Conservation (phyloP, 2,113 vertebrate species). For the Madoqua kirkii region DNA sequence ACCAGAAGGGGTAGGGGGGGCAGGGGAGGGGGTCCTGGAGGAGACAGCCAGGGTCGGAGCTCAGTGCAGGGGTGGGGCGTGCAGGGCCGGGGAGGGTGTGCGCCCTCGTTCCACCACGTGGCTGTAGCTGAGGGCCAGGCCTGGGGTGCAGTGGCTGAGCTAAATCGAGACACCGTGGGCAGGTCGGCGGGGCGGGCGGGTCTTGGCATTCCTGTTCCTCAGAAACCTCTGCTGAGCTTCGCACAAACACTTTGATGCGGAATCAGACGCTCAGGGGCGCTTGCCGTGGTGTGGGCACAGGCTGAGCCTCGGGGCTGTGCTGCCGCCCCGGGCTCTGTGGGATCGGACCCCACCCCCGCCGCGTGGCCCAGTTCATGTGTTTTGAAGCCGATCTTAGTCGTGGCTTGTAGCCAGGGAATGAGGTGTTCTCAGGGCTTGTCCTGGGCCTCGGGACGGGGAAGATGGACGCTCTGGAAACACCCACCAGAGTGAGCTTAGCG, state of each 20-base stretch:
- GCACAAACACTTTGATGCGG: not conserved
- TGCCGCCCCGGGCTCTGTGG: accelerated
- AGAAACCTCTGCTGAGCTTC: not conserved
- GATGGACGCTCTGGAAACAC: not conserved
- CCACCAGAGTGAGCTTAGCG: not conserved
- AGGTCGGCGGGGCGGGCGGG: accelerated
- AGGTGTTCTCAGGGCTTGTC: not conserved
- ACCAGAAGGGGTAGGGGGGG: not conserved
- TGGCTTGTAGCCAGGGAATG: no score
- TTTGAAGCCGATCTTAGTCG: not conserved
- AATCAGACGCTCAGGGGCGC: not conserved
- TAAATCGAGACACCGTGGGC: accelerated
- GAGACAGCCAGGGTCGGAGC: not conserved
- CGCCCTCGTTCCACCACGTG: accelerated
- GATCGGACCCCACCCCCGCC: accelerated
- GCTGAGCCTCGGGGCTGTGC: not conserved
- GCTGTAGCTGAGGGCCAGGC: not conserved
- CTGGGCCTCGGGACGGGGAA: not conserved
- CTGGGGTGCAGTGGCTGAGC: not conserved
- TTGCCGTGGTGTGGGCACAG: accelerated
- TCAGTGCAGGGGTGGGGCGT: accelerated
- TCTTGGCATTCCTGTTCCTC: no score
- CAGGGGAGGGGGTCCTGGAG: not conserved
- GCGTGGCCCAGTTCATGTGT: accelerated
- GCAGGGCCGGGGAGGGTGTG: not conserved